Conservation (phyloP, 2,113 vertebrate genomes). For the Alaudala cheleensis region DNA sequence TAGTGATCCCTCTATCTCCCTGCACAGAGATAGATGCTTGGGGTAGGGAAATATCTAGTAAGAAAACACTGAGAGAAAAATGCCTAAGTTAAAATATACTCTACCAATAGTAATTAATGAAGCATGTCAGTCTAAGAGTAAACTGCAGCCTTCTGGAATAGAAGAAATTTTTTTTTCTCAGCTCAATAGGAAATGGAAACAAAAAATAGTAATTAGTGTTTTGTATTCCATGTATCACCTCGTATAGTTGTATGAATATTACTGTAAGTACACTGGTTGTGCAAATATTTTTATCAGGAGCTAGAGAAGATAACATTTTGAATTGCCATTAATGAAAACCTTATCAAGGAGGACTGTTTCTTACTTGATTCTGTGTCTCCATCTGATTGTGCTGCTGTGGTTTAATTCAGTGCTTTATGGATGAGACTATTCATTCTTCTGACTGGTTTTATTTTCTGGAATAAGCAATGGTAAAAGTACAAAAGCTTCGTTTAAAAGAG, state of each 20-base stretch:
- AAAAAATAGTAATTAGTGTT: not conserved
- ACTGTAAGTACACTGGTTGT: not conserved
- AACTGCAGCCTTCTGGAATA: not conserved
- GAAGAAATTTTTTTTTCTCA: not conserved
- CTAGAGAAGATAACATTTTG: not conserved
- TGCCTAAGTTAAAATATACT: not conserved
- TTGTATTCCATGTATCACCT: not conserved
- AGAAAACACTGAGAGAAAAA: not conserved
- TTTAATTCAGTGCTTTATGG: not conserved
- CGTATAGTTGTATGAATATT: not conserved
- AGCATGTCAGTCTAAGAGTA: not conserved
- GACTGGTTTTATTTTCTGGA: not conserved
- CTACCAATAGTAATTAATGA: not conserved
- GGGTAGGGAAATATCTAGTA: not conserved
- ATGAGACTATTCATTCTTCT: not conserved
- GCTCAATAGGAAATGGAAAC: not conserved
- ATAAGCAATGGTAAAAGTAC: not conserved
- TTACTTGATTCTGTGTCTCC: not conserved
- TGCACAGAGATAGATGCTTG: not conserved
- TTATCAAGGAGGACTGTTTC: not conserved
- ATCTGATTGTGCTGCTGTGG: not conserved
- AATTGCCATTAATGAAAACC: not conserved
- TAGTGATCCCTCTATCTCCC: slow-evolving; percentile 21
- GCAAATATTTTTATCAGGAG: not conserved
- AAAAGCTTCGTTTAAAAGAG: not conserved